phyloP scores from a whole-genome alignment of 37 sponge, comb jelly and placozoan species.

The Dysidea cf. avara region DNA sequence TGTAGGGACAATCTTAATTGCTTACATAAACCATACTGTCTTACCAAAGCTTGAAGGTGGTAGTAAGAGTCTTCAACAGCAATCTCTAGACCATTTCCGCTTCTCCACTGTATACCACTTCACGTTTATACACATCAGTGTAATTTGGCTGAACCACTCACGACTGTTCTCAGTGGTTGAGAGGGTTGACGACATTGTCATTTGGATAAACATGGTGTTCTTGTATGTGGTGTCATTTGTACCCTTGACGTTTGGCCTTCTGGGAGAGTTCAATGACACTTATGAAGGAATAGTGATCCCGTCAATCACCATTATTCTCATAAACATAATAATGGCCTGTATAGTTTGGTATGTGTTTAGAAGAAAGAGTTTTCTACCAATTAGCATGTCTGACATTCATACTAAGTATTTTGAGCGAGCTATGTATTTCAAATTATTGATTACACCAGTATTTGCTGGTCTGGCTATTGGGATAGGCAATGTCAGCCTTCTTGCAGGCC shows the following conservation, averaged over 20 bases:
- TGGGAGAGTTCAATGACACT: too few relatives aligned
- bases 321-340: background rate
- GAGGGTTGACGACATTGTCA: constrained; percentile 50
- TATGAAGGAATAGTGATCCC: too few relatives aligned
- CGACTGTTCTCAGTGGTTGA: constrained; percentile 60
- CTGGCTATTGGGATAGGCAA: constrained; percentile 26
- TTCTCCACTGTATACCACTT: background rate
- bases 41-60: background rate
- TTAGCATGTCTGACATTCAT: constrained; percentile 26
- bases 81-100: background rate
- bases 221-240: background rate
- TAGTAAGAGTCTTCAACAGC: background rate
- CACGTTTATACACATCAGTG: background rate
- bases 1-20: constrained; percentile 59
- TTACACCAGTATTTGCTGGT: constrained; percentile 38
- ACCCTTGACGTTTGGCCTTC: too few relatives aligned
- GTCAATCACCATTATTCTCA: too few relatives aligned
- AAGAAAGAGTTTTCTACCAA: constrained; percentile 40
- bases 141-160: background rate
- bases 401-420: constrained; percentile 16
- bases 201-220: constrained; percentile 71
- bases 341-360: constrained; percentile 47
- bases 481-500: background rate
- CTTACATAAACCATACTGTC: too few relatives aligned
- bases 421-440: constrained; percentile 21